Conservation (phyloP, 2,113 vertebrate species). For the Solea solea region DNA sequence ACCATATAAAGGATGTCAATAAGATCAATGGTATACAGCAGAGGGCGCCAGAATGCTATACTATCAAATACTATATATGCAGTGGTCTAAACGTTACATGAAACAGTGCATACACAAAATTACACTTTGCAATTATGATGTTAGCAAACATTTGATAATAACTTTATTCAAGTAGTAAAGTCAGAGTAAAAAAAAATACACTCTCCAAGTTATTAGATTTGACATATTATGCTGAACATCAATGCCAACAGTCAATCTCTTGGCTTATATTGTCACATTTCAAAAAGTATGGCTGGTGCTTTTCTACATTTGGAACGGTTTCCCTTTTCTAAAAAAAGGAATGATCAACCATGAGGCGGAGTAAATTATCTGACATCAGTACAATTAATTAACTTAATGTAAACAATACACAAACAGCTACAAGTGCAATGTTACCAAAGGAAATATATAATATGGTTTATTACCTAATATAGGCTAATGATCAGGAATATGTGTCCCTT, state of each 20-base stretch:
- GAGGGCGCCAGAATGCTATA: no score
- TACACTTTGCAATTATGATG: no score
- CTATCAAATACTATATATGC: no score
- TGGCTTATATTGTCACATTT: background rate
- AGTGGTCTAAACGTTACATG: no score
- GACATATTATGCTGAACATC: background rate
- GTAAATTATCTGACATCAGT: constrained; percentile 1
- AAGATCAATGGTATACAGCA: no score
- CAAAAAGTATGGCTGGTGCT: background rate
- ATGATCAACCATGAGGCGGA: background rate
- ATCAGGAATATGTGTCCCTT: constrained; percentile 1
- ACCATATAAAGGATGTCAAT: no score
- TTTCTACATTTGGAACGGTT: background rate
- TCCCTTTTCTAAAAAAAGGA: background rate
- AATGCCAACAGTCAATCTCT: background rate
- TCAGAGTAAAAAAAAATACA: constrained; percentile 8
- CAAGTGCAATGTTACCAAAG: constrained; percentile 9
- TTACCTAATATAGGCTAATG: constrained; percentile 54
- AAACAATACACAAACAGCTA: background rate
- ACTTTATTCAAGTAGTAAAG: constrained; percentile 45
- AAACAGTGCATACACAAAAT: no score
- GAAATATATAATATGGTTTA: background rate
- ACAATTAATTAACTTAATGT: constrained; percentile 5
- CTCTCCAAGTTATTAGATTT: background rate
- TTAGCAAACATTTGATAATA: constrained; percentile 10